Conservation (phyloP, 1,140 invertebrate genomes). For the Zaprionus davidi region DNA sequence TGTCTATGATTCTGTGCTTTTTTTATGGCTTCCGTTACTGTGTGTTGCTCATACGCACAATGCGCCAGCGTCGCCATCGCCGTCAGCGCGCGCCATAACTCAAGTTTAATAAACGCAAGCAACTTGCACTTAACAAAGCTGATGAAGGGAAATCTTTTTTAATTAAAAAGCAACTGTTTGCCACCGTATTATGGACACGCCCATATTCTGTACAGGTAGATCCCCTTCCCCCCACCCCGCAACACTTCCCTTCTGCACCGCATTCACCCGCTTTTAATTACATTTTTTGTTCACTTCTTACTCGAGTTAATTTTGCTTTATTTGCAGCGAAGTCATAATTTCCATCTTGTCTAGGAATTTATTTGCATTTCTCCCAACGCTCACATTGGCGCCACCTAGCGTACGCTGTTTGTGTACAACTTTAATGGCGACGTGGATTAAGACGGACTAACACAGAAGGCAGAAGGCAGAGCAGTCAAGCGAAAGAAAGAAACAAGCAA, state of each 20-base stretch:
- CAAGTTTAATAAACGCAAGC: conserved; percentile 56
- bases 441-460: not conserved
- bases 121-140: conserved; percentile 56
- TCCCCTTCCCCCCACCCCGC: not conserved
- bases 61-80: conserved; percentile 10
- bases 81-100: conserved; percentile 25
- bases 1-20: conserved; percentile 9
- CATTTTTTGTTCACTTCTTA: conserved; percentile 37
- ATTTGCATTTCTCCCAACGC: conserved; percentile 17
- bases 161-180: conserved; percentile 67
- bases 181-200: conserved; percentile 40
- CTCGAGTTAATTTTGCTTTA: conserved; percentile 39
- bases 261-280: conserved; percentile 32
- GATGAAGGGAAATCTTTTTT: conserved; percentile 63
- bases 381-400: conserved; percentile 11
- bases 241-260: not conserved
- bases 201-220: not conserved
- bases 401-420: conserved; percentile 6
- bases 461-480: not conserved
- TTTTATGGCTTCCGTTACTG: conserved; percentile 28
- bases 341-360: conserved; percentile 24
- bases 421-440: conserved; percentile 26
- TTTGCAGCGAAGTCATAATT: conserved; percentile 43
- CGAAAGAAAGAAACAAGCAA: not conserved
- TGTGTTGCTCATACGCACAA: conserved; percentile 53